phyloP scores from a whole-genome alignment of 1,140 invertebrate genomes.

The Sinonovacula constricta region DNA sequence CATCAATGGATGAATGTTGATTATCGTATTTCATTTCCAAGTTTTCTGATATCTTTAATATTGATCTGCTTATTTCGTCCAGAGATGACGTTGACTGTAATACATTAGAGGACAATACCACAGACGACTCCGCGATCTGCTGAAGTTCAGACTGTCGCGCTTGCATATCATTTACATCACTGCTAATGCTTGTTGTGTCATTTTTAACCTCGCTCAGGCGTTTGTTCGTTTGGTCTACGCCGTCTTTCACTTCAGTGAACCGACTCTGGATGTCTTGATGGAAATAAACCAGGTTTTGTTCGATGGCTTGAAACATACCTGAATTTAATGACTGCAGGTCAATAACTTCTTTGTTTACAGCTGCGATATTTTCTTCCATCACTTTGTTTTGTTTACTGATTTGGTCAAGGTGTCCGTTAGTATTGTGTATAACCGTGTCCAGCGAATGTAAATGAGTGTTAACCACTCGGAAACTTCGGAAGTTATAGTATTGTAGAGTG shows the following conservation, averaged over 20 bases:
- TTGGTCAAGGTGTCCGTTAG: conserved; percentile 16
- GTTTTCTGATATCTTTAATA: neutral
- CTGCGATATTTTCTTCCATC: conserved; percentile 11
- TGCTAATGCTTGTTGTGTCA: neutral
- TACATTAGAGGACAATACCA: conserved; percentile 9
- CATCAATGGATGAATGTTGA: neutral
- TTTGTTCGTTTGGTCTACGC: conserved; percentile 12
- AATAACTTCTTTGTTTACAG: conserved; percentile 24
- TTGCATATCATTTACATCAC: neutral
- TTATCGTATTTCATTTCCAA: neutral
- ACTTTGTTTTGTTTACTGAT: neutral
- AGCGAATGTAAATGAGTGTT: conserved; percentile 50
- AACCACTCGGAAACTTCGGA: conserved; percentile 56
- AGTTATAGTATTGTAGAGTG: conserved; percentile 60
- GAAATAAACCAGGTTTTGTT: conserved; percentile 40
- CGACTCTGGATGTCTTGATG: conserved; percentile 11
- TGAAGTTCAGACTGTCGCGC: neutral
- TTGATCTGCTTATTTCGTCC: neutral
- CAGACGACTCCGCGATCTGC: conserved; percentile 1
- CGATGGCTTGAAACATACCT: conserved; percentile 47
- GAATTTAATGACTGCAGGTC: conserved; percentile 30
- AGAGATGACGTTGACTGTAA: neutral
- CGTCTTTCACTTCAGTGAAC: conserved; percentile 5
- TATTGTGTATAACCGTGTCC: conserved; percentile 30
- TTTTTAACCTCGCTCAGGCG: conserved; percentile 13